Base-by-base conservation (phyloP, 2,797 vertebrate species). In the Silurus aristotelis region DNA sequence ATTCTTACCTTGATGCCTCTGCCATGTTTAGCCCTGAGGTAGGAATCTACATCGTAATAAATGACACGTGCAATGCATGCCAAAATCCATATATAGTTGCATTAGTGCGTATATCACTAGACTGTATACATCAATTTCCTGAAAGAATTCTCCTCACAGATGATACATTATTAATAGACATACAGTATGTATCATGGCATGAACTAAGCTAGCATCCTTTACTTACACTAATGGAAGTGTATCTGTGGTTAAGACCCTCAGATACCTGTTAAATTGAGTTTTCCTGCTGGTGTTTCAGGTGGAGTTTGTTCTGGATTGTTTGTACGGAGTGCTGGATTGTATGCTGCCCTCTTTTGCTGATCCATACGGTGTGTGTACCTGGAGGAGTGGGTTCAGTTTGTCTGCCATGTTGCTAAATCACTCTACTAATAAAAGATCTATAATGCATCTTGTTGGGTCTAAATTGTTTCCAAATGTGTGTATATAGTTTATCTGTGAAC, bases 261-360 rank as follows among this genome's bases (percentile, higher is more conserved):
- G 20, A 46, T 22, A 13, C 20, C 20, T 72, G 43, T 20, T 52
- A 9, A n/a, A 10, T 10, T 73, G 72, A 17, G n/a, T 20, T 48
- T n/a, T 46, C 38, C 38, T 46, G 68, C 38, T 71, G 92, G 94
- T 94, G 90, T 96, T 81, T 52, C 78, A 85, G 78, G 58, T 82
- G 70, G 15, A 82, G 70, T 7, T 43, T 67, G 48, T 89, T 89
- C 86, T 67, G 86, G 91, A 91, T 91, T 93, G 87, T 31, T 46
- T 56, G 38, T 77, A 27, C 84, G 91, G 91, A 87, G 85, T 86
- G 89, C 92, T 91, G 95, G 93, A 92, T 92, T 93, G 94, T 91
- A 95, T 94, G 95, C 94, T 95, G 92, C 89, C 90, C 90, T 87
- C 93, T 96, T 96, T 95, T 96, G 94, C 93, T 91, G 83, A 87